Percentiles rank a stretch among this genome's conserved stretches.
phyloP scores from a whole-genome alignment of 1,140 invertebrate genomes.

The Planococcus citri region DNA sequence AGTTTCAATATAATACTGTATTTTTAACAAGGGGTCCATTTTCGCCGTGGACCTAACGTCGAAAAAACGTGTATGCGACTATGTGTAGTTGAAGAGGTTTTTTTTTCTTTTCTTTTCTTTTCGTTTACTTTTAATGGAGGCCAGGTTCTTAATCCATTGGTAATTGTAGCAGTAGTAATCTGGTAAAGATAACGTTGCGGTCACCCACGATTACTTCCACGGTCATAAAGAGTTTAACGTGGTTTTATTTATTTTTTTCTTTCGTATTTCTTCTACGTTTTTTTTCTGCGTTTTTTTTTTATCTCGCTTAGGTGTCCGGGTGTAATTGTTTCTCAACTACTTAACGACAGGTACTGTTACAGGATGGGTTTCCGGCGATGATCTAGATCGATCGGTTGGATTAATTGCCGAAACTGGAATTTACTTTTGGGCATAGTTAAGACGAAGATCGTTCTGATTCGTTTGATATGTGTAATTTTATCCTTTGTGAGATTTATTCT shows the following conservation, averaged over 20 bases:
- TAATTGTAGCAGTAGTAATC: slow-evolving; percentile 19
- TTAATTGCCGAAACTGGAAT: too few species aligned
- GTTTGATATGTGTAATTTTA: too few species aligned
- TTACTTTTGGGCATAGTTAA: too few species aligned
- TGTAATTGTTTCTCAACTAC: too few species aligned
- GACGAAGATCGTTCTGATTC: too few species aligned
- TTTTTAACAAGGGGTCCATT: slow-evolving; percentile 14
- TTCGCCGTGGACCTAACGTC: background rate
- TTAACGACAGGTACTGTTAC: too few species aligned
- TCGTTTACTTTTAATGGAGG: background rate
- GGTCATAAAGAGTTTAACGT: slow-evolving; percentile 10
- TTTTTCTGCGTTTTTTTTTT: too few species aligned
- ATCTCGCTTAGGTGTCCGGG: too few species aligned
- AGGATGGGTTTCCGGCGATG: too few species aligned
- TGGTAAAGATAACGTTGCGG: slow-evolving; percentile 4
- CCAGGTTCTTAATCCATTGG: slow-evolving; percentile 14
- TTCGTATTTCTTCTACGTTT: background rate
- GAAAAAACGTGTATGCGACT: background rate
- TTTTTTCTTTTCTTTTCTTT: slow-evolving; percentile 6
- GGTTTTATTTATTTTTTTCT: background rate
- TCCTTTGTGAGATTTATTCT: too few species aligned
- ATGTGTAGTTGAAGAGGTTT: background rate
- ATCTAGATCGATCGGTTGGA: too few species aligned
- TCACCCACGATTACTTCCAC: slow-evolving; percentile 7
- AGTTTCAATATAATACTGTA: slow-evolving; percentile 4